A percentile compares a stretch with the other conserved stretches of the same genome.
phyloP scores from a whole-genome alignment of 2,888 invertebrate species.

The Encarsia formosa region DNA sequence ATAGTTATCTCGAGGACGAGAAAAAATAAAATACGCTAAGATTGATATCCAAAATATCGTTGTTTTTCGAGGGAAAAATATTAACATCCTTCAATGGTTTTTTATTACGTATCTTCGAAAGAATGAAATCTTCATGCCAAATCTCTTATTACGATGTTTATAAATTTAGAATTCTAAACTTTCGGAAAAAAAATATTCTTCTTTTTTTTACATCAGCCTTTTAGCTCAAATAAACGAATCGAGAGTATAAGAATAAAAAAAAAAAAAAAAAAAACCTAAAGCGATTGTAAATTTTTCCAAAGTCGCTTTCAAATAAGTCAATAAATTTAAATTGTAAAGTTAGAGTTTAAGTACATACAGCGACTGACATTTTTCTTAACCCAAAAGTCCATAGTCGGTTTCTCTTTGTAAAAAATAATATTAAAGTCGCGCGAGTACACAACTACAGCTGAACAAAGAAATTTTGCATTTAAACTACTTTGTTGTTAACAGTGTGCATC shows the following conservation, averaged over 20 bases:
- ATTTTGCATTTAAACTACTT: no score
- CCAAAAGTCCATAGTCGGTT: background rate
- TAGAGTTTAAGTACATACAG: slow-evolving; percentile 18
- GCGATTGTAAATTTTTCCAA: slow-evolving; percentile 15
- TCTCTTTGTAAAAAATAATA: slow-evolving; percentile 12
- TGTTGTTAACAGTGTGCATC: no score
- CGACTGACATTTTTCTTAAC: slow-evolving; percentile 18
- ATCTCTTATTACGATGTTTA: background rate
- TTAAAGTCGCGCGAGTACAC: slow-evolving; percentile 4
- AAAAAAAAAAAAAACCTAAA: slow-evolving; percentile 3
- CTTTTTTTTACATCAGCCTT: no score
- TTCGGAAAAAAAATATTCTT: no score
- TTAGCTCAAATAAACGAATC: no score
- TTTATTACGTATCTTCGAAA: slow-evolving; percentile 1
- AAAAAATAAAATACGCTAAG: slow-evolving; percentile 5
- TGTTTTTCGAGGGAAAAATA: background rate
- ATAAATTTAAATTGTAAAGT: slow-evolving; percentile 24
- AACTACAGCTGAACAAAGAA: slow-evolving; percentile 24
- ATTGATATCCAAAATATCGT: no score
- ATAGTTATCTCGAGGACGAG: slow-evolving; percentile 5
- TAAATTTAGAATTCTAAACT: background rate
- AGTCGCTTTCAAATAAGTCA: slow-evolving; percentile 26
- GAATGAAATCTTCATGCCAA: no score
- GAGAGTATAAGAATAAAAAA: background rate
- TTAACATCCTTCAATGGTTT: slow-evolving; percentile 8